phyloP scores from a whole-genome alignment of 2,888 invertebrate genomes.

The Dusona sp. region DNA sequence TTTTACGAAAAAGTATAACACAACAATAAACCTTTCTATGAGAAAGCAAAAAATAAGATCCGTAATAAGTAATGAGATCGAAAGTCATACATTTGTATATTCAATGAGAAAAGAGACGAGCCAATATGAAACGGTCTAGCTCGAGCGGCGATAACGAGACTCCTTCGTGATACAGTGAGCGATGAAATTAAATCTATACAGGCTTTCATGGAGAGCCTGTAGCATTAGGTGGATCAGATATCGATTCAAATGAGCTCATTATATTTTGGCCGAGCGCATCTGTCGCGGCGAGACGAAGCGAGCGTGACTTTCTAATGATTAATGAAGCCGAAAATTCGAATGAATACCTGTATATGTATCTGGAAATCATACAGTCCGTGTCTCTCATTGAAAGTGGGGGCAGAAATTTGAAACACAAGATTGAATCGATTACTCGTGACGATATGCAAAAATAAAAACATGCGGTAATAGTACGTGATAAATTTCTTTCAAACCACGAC shows the following conservation, averaged over 20 bases:
- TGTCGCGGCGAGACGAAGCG: constrained; percentile 66
- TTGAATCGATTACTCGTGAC: constrained; percentile 52
- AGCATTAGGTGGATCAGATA: constrained; percentile 80
- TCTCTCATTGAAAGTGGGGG: constrained; percentile 22
- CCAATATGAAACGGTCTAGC: constrained; percentile 72
- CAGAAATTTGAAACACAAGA: constrained; percentile 34
- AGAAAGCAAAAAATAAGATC: no score
- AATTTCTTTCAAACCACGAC: neutral
- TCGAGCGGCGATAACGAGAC: constrained; percentile 47
- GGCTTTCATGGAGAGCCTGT: constrained; percentile 66
- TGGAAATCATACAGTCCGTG: constrained; percentile 36
- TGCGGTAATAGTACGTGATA: neutral
- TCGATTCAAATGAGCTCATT: constrained; percentile 82
- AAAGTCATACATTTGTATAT: constrained; percentile 73
- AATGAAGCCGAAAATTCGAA: constrained; percentile 70
- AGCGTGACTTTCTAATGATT: constrained; percentile 75
- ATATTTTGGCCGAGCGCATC: constrained; percentile 77
- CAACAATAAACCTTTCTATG: no score
- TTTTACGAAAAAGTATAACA: no score
- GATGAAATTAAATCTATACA: constrained; percentile 42
- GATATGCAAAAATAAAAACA: constrained; percentile 47
- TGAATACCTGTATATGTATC: constrained; percentile 8
- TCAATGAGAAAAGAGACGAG: constrained; percentile 71
- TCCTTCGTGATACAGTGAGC: constrained; percentile 74
- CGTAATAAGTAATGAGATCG: constrained; percentile 73